Base-by-base conservation (phyloP, 53 echinoderm and acorn worm genomes). In the Holothuria scabra region DNA sequence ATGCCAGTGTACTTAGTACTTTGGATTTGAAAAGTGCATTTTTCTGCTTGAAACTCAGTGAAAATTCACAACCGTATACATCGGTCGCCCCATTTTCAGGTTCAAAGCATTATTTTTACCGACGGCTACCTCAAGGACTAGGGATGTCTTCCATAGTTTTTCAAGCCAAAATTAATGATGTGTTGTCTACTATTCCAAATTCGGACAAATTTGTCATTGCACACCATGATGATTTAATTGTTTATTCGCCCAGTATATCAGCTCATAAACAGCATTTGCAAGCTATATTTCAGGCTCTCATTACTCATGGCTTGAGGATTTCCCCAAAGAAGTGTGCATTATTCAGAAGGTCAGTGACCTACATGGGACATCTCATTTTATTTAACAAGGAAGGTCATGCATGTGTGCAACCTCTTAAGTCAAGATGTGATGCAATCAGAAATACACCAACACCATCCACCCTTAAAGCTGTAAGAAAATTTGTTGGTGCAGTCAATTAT, bases 51-150 rank as follows among this genome's bases (percentile, higher is more conserved):
- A n/a, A n/a, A n/a, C n/a, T n/a, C n/a, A n/a, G n/a, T n/a, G n/a
- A n/a, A n/a, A n/a, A n/a, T n/a, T n/a, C n/a, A n/a, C n/a, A n/a
- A n/a, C n/a, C 48, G 9, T 48, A 48, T 13, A 89, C 89, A 7
- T 71, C 85, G 8, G 69, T 89, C 20, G 89, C 89, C 1, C 68
- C 89, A n/a, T 89, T 85, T 70, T 82, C 81, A 63, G 90, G 82
- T 26, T 86, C 82, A 12, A 82, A 90, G 71, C 90, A 86, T 26
- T 86, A 82, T 59, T 85, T 69, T 23, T 89, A 89, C 21, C 85
- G 85, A 58, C 67, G 90, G 5, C 44, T 89, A 7, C 44, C 44
- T 10, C 44, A 44, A 44, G 44, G 44, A n/a, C n/a, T n/a, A n/a
- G n/a, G n/a, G n/a, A n/a, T n/a, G n/a, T n/a, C n/a, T n/a, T n/a